Base-by-base conservation (phyloP, 2,888 invertebrate genomes). In the Agrochola macilenta region DNA sequence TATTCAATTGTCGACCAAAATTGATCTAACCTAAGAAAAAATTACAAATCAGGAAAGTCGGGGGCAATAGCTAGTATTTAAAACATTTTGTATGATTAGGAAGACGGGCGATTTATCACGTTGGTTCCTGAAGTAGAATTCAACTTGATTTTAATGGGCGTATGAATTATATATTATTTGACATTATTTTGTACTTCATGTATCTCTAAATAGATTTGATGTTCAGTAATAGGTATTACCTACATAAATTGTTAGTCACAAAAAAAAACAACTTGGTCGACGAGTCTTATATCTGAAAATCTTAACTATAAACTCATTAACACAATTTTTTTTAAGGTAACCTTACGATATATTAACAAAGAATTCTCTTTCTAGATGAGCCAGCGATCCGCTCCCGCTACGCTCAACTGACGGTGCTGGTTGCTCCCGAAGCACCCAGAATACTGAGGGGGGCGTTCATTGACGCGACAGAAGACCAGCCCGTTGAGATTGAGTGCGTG, bases 401-500 rank as follows among this genome's bases (percentile, higher is more conserved):
- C 93, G 99, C 99, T 61, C 97, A 97, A 73, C 96, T 99, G 65
- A 98, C 98, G 4, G 98, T 99, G 11, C 95, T 98, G 87, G 99
- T 99, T 58, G 99, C 99, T 0, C 99, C 99, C 0, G 98, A 99
- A 85, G 98, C 98, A 1, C 99, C 99, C 0, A 97, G 98, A 90
- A 99, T 99, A 89, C 96, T 98, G 30, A 98, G 99, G 91, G 99
- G 98, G 11, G 98, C 98, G 81, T 98, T 98, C 91, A 97, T 99
- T 87, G 97, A 98, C 75, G 99, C 99, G 49, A 99, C 99, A 0
- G 99, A 99, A 93, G 99, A 98, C 92, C 97, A 98, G 70, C 98
- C 98, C 89, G 98, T 99, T 64, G 98, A 99, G 91, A 97, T 99
- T 86, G 99, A 99, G 91, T 99, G 99, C 94, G 97, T 98, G 60